Conservation (phyloP, 1,140 invertebrate genomes). For the Notospermus geniculatus region DNA sequence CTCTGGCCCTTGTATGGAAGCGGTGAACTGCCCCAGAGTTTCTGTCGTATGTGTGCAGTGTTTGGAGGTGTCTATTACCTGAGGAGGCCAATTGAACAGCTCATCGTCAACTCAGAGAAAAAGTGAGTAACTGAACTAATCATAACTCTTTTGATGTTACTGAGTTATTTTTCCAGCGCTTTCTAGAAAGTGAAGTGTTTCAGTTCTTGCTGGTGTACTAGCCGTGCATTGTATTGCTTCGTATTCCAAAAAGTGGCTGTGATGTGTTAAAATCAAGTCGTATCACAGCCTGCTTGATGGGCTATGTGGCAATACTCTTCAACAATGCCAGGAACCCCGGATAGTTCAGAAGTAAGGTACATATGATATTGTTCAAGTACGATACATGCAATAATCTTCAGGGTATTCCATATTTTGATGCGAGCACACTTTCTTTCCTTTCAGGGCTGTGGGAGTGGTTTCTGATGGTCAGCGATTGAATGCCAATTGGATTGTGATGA, state of each 20-base stretch:
- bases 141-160: too few species aligned
- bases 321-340: neutral
- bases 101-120: slow-evolving; percentile 52
- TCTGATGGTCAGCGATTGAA: slow-evolving; percentile 14
- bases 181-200: too few species aligned
- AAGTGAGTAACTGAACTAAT: too few species aligned
- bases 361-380: too few species aligned
- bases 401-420: too few species aligned
- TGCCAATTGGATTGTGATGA: too few species aligned
- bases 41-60: slow-evolving; percentile 92
- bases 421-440: neutral
- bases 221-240: too few species aligned
- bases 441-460: slow-evolving; percentile 9
- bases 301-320: neutral
- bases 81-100: slow-evolving; percentile 62
- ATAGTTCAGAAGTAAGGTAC: too few species aligned
- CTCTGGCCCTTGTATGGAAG: slow-evolving; percentile 94
- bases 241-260: too few species aligned
- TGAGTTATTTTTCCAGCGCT: too few species aligned
- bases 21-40: slow-evolving; percentile 93
- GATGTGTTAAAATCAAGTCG: neutral
- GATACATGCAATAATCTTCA: too few species aligned
- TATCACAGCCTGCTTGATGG: slow-evolving; percentile 19
- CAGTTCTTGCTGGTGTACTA: too few species aligned
- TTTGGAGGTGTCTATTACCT: slow-evolving; percentile 94